A percentile compares a stretch with the other conserved stretches of the same genome.
Conservation (phyloP, 2,888 invertebrate genomes). For the Synanthedon tipuliformis region DNA sequence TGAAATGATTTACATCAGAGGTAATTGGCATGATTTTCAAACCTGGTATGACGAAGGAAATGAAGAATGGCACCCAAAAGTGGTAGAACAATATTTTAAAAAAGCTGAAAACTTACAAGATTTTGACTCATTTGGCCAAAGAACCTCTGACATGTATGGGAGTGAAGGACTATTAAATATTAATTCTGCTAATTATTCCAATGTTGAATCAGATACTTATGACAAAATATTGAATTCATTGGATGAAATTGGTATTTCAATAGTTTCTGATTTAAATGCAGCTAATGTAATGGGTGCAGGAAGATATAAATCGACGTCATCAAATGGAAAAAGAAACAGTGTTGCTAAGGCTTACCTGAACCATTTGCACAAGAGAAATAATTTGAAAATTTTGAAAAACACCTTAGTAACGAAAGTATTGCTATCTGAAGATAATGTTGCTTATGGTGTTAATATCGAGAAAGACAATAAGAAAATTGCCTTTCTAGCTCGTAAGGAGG, state of each 20-base stretch:
- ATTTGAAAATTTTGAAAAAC: slow-evolving; percentile 49
- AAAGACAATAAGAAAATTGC: slow-evolving; percentile 20
- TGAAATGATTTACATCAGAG: slow-evolving; percentile 68
- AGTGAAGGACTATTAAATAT: slow-evolving; percentile 50
- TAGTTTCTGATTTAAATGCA: slow-evolving; percentile 44
- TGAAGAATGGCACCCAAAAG: slow-evolving; percentile 63
- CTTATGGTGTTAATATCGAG: slow-evolving; percentile 43
- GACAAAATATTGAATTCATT: slow-evolving; percentile 37
- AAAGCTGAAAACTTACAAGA: slow-evolving; percentile 61
- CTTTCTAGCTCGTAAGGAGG: slow-evolving; percentile 31
- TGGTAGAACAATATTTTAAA: slow-evolving; percentile 55
- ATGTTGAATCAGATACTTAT: slow-evolving; percentile 32
- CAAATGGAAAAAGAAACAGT: slow-evolving; percentile 54
- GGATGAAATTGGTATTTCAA: slow-evolving; percentile 48
- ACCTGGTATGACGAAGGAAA: slow-evolving; percentile 68
- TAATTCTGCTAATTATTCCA: slow-evolving; percentile 40
- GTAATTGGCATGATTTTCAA: slow-evolving; percentile 58
- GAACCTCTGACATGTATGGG: slow-evolving; percentile 34
- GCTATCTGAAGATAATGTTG: slow-evolving; percentile 48
- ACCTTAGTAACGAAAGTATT: slow-evolving; percentile 59
- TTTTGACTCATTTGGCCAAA: slow-evolving; percentile 13
- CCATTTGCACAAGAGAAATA: slow-evolving; percentile 21
- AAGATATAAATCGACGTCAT: slow-evolving; percentile 48
- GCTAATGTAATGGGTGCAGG: slow-evolving; percentile 56
- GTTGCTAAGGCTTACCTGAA: slow-evolving; percentile 58